A percentile compares a stretch with the other conserved stretches of the same genome.
Conservation (phyloP, 2,113 vertebrate species). For the Ciconia maguari region DNA sequence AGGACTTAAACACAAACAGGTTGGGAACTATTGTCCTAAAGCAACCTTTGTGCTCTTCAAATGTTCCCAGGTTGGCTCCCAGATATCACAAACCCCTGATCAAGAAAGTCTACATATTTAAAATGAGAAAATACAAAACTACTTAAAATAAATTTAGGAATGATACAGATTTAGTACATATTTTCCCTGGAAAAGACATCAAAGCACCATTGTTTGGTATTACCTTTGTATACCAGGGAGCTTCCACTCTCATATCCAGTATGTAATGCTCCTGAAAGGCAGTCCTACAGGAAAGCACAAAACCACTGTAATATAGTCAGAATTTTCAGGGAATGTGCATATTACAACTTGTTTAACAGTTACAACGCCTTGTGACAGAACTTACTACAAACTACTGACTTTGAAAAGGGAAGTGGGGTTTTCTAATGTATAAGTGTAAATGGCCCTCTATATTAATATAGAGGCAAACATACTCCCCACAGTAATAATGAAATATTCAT, state of each 20-base stretch:
- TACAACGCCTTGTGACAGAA: not conserved
- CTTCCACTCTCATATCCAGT: slow-evolving; percentile 3
- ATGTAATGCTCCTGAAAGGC: not conserved
- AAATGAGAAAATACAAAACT: not conserved
- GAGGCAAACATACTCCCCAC: not conserved
- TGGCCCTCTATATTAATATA: not conserved
- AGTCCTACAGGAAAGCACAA: slow-evolving; percentile 46
- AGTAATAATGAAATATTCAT: not conserved
- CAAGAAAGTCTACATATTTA: not conserved
- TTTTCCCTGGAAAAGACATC: not conserved
- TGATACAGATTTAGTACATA: not conserved
- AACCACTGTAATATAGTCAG: not conserved
- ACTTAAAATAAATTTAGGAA: not conserved
- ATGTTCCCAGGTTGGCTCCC: not conserved
- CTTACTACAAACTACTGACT: not conserved
- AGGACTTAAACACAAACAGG: not conserved
- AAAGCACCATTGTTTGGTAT: not conserved
- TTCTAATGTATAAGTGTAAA: not conserved
- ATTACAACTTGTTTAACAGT: not conserved
- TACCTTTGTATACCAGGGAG: slow-evolving; percentile 54
- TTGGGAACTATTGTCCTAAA: not conserved
- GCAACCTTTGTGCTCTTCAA: not conserved
- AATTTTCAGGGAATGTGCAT: not conserved
- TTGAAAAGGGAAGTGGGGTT: not conserved
- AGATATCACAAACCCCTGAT: not conserved